Evolutionary conservation across 2,888 invertebrate genomes (phyloP).

Genomic region (Athripsodes cinereus): DNA sequence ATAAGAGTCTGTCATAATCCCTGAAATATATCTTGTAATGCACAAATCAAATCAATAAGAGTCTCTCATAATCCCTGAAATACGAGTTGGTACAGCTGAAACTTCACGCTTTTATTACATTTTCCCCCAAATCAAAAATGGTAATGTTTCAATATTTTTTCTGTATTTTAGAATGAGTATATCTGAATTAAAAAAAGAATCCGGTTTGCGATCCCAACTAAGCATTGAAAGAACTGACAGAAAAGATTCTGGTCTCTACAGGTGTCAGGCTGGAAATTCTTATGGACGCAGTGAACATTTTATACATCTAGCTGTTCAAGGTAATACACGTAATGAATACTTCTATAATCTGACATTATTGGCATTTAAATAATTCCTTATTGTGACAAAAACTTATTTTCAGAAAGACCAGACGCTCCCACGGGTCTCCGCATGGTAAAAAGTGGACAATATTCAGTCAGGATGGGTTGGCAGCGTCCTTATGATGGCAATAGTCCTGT

Average conservation of each 20-base stretch:
- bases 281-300: slow-evolving; percentile 69
- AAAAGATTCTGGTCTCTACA: slow-evolving; percentile 69
- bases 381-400: too few species aligned
- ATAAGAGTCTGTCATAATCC: too few species aligned
- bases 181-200: slow-evolving; percentile 67
- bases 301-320: slow-evolving; percentile 69
- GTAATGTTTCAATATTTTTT: too few species aligned
- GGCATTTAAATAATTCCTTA: background rate
- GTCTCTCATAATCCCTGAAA: too few species aligned
- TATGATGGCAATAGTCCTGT: slow-evolving; percentile 79
- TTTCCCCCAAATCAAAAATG: too few species aligned
- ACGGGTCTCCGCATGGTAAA: slow-evolving; percentile 59
- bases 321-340: too few species aligned
- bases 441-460: slow-evolving; percentile 57
- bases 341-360: too few species aligned
- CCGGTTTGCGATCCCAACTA: slow-evolving; percentile 66
- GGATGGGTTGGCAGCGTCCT: slow-evolving; percentile 61
- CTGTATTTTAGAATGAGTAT: slow-evolving; percentile 54
- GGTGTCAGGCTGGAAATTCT: slow-evolving; percentile 68
- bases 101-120: too few species aligned
- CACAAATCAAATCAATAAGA: too few species aligned
- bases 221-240: slow-evolving; percentile 66
- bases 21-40: too few species aligned
- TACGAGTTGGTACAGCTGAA: too few species aligned
- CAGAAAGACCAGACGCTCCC: slow-evolving; percentile 72